Evolutionary conservation across 2,113 vertebrate species (phyloP), one percentile per base, ranked within the genome.

Genomic region (Archilochus colubris): DNA sequence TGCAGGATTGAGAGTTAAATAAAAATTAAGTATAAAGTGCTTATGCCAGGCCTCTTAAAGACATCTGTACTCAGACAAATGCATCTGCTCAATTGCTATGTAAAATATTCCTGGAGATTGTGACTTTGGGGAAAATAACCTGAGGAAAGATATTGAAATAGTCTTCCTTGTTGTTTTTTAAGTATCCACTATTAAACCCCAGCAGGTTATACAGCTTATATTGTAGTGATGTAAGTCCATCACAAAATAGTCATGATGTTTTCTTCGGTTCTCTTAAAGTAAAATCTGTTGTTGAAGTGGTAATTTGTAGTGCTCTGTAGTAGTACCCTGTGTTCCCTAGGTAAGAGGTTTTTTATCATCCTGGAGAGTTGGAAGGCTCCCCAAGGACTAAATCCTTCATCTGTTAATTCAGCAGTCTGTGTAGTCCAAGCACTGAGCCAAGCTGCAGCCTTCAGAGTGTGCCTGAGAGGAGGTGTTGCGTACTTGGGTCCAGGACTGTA

Each of bases 1-100:
- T 89, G 12, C 28, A 58, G n/a, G 10, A 92, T 92, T 89, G 74
- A 75, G 27, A 64, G 76, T 78, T 88, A 90, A 86, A 91, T 83
- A 88, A 94, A 94, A 91, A 94, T 93, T 82, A 72, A 94, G 53
- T 91, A 54, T 25, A 21, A 33, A 9, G 22, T 57, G 48, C 13
- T 81, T 86, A 15, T 94, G 50, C 73, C 53, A 72, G 64, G 8
- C 33, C n/a, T 81, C 31, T 59, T 94, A 57, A 67, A 73, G 57
- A 36, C 69, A 68, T 27, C 6, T n/a, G 28, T 59, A 51, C 36
- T 76, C 25, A 38, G 54, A 69, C 33, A 62, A 81, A 43, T 88
- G 4, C 5, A 33, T 70, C 55, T 89, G 50, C 36, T 27, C 91
- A 33, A 73, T 76, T 50, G 59, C 38, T 57, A 3, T 50, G 24